Conservation (phyloP, 2,113 vertebrate species). For the Aythya baeri region DNA sequence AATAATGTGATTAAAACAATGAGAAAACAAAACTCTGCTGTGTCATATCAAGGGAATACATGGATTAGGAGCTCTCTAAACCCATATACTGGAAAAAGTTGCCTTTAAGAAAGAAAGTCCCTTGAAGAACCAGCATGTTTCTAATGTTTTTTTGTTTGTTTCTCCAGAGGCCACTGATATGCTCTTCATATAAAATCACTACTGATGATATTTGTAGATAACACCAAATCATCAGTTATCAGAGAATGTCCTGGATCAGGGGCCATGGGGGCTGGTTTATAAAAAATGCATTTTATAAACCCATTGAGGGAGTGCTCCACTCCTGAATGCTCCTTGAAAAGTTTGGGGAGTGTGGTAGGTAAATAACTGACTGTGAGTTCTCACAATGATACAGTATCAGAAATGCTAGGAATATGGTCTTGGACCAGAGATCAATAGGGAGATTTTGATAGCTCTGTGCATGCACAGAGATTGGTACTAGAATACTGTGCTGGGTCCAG, state of each 20-base stretch:
- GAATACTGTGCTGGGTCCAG: background rate
- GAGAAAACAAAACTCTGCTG: background rate
- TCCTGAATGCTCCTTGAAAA: background rate
- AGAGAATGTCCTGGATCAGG: background rate
- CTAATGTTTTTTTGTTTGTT: background rate
- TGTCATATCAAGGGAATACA: background rate
- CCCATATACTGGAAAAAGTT: background rate
- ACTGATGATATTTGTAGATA: background rate
- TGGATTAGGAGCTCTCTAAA: background rate
- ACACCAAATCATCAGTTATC: background rate
- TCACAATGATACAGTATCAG: background rate
- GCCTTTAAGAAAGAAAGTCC: background rate
- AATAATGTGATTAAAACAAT: background rate
- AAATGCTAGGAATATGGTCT: background rate
- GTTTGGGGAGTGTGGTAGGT: fast-evolving
- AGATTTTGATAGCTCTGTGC: background rate
- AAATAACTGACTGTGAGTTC: background rate
- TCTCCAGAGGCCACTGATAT: background rate
- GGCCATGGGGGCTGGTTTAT: background rate
- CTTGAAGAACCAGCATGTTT: background rate
- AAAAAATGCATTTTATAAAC: background rate
- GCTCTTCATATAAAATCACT: background rate
- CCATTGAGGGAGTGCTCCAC: background rate
- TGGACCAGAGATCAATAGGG: background rate
- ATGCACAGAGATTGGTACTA: background rate